Conservation (phyloP, 2,888 invertebrate genomes). For the Coleophora flavipennella region DNA sequence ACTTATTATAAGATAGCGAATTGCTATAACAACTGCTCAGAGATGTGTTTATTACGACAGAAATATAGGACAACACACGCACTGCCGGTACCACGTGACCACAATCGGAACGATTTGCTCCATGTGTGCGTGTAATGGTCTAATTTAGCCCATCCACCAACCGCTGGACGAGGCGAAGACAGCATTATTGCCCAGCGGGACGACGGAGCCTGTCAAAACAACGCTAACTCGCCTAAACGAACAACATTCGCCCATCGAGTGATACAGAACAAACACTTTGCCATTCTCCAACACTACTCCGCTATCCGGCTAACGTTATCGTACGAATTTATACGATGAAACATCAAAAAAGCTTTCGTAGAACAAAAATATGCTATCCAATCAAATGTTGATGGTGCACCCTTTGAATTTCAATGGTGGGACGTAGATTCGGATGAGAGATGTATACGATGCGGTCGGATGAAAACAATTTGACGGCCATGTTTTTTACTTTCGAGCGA, state of each 20-base stretch:
- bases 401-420: constrained; percentile 29
- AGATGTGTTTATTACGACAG: too few species aligned
- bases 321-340: constrained; percentile 53
- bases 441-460: constrained; percentile 30
- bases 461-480: constrained; percentile 33
- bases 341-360: constrained; percentile 47
- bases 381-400: constrained; percentile 25
- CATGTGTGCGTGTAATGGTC: constrained; percentile 18
- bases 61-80: too few species aligned
- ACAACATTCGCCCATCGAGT: constrained; percentile 60
- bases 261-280: constrained; percentile 68
- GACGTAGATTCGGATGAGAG: constrained; percentile 35
- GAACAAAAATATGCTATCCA: constrained; percentile 38
- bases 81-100: too few species aligned
- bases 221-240: constrained; percentile 57
- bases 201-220: constrained; percentile 69
- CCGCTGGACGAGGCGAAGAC: constrained; percentile 40
- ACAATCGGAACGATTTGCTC: constrained; percentile 14
- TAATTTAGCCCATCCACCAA: constrained; percentile 33
- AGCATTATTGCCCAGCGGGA: constrained; percentile 48
- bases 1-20: too few species aligned
- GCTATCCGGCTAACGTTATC: constrained; percentile 58
- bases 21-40: too few species aligned
- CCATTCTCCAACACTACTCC: constrained; percentile 55
- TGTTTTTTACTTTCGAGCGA: constrained; percentile 36